Conservation (phyloP, 2,113 vertebrate genomes). For the Ammodytes dubius region DNA sequence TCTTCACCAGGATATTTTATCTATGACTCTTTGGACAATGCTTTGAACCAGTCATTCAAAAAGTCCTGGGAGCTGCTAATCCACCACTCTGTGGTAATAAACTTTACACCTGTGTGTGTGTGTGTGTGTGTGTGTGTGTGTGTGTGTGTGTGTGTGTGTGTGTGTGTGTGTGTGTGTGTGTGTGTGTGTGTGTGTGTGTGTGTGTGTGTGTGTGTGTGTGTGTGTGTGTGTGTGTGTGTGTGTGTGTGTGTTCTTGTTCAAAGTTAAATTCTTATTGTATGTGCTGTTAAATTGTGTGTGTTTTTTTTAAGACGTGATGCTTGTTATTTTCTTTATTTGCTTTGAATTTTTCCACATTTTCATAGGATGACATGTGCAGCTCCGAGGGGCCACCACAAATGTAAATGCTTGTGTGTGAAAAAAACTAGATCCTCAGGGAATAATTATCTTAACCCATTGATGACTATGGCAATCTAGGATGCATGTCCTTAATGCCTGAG, state of each 20-base stretch:
- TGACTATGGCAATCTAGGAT: too few species aligned
- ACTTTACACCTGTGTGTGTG: neutral
- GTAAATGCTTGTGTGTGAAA: neutral
- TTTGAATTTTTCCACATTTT: neutral
- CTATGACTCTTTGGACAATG: constrained; percentile 23
- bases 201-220: too few species aligned
- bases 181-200: too few species aligned
- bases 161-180: neutral
- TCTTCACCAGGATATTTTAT: constrained; percentile 39
- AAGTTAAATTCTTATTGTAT: neutral
- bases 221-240: neutral
- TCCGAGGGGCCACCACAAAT: neutral
- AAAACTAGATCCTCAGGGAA: too few species aligned
- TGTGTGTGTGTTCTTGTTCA: neutral
- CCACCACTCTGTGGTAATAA: constrained; percentile 32
- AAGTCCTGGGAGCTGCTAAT: constrained; percentile 41
- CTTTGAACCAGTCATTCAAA: constrained; percentile 12
- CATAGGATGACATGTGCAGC: neutral
- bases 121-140: neutral
- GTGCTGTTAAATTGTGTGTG: neutral
- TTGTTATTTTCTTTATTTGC: neutral
- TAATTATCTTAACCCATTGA: too few species aligned
- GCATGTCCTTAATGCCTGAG: too few species aligned
- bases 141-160: neutral
- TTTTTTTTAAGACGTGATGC: neutral